Evolutionary conservation across 2,797 vertebrate genomes (phyloP), one percentile per base, ranked within the genome.

Genomic region (Siniperca obscura): DNA sequence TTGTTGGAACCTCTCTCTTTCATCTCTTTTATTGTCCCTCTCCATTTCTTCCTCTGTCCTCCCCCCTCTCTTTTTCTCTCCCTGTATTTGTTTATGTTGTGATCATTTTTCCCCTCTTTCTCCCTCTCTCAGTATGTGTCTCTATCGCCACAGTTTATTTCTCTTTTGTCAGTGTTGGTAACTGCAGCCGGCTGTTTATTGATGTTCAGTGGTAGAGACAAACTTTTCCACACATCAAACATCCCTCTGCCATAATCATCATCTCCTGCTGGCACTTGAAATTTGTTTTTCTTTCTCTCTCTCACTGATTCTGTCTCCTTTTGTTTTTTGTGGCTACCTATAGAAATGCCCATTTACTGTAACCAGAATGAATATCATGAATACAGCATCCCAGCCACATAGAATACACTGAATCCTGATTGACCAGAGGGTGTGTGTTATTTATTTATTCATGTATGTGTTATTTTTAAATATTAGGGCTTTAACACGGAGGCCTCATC

Each of bases 191-290:
- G 42, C 75, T 87, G 87, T 90, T 93, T 92, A 85, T 92, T 91
- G 89, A 90, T 86, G 71, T 91, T 88, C 87, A 65, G 86, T 4
- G 52, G 83, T 75, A 56, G 71, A 91, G 86, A 87, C 88, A 92
- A 91, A 90, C 85, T 79, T 89, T 85, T 91, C 85, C 79, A 78
- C 85, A 88, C 93, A 88, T 93, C 90, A 91, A 92, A 90, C 90
- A 80, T 86, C 78, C 69, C 71, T 42, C 72, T 77, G 53, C 88
- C 86, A 76, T 83, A 73, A 86, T 80, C 73, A 85, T 82, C 82
- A 77, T 86, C 88, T 86, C 87, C 87, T 84, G 86, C 86, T 91
- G 89, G 76, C 40, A 83, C 25, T 56, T 34, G 7, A 56, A 57
- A 60, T 81, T 80, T 88, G 69, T 87, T 90, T 86, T 84, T 85